Evolutionary conservation across 1,140 invertebrate genomes (phyloP).

Genomic region (Sycophila sp.): DNA sequence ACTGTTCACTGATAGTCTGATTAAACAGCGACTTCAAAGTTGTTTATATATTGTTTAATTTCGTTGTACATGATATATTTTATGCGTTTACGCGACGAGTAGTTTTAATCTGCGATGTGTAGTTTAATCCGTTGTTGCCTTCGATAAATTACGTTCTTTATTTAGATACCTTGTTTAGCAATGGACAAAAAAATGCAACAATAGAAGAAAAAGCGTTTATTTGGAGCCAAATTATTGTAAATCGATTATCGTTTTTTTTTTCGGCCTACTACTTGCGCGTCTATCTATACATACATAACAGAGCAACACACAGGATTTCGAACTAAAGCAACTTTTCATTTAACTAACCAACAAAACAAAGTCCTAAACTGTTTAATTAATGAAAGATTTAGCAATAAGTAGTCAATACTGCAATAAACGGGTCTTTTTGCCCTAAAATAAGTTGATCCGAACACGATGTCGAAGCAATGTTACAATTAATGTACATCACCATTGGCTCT

Average conservation of each 20-base stretch:
- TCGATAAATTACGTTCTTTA: neutral
- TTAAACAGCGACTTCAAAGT: neutral
- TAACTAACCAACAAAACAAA: neutral
- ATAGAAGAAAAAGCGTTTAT: neutral
- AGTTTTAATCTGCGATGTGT: neutral
- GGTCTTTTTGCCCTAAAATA: neutral
- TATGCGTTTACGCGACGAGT: neutral
- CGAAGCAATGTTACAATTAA: constrained; percentile 15
- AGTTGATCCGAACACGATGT: neutral
- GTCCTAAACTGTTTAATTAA: neutral
- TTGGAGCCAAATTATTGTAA: neutral
- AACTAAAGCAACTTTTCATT: neutral
- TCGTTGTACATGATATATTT: neutral
- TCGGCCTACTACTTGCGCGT: neutral
- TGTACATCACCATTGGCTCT: constrained; percentile 26
- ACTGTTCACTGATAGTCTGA: constrained; percentile 3
- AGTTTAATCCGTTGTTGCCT: constrained; percentile 16
- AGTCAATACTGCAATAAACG: constrained; percentile 4
- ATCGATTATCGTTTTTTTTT: neutral
- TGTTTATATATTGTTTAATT: neutral
- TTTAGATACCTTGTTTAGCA: neutral
- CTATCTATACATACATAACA: neutral
- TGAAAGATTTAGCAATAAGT: constrained; percentile 20
- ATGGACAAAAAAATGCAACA: neutral
- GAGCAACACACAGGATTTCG: neutral